A percentile compares a stretch with the other conserved stretches of the same genome.
phyloP scores from a whole-genome alignment of 2,797 vertebrate genomes.

The Saxicola maurus region DNA sequence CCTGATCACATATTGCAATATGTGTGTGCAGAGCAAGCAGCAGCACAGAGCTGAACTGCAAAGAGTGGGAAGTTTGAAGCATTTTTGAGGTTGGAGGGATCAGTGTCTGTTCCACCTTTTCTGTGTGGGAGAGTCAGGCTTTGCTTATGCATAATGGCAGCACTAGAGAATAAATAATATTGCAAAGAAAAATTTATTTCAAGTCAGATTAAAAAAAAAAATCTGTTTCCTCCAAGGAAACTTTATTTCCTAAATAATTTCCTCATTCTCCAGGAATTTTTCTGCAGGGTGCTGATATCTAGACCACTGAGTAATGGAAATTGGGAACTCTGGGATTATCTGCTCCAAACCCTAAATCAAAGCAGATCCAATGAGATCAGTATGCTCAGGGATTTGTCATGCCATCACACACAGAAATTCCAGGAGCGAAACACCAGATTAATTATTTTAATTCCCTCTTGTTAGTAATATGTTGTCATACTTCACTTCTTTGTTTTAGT shows the following conservation, averaged over 20 bases:
- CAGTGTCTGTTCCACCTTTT: background rate
- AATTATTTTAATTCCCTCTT: background rate
- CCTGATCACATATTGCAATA: background rate
- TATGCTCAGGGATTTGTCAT: background rate
- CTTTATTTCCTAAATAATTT: background rate
- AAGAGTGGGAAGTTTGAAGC: background rate
- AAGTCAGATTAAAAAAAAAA: background rate
- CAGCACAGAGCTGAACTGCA: background rate
- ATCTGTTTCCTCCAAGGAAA: background rate
- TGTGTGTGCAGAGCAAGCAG: background rate
- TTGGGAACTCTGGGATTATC: background rate
- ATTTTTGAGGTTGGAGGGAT: background rate
- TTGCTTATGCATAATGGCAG: accelerated
- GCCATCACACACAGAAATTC: background rate
- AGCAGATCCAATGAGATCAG: background rate
- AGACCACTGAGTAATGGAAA: background rate
- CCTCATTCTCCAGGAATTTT: background rate
- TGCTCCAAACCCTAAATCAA: background rate
- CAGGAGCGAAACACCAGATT: background rate
- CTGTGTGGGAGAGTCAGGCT: background rate
- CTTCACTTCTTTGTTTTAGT: background rate
- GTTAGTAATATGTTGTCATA: background rate
- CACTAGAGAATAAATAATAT: background rate
- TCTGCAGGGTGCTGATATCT: background rate
- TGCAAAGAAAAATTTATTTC: background rate